Evolutionary conservation across 2,113 vertebrate species (phyloP), one percentile per base, ranked within the genome.

Genomic region (Syngnathus scovelli): DNA sequence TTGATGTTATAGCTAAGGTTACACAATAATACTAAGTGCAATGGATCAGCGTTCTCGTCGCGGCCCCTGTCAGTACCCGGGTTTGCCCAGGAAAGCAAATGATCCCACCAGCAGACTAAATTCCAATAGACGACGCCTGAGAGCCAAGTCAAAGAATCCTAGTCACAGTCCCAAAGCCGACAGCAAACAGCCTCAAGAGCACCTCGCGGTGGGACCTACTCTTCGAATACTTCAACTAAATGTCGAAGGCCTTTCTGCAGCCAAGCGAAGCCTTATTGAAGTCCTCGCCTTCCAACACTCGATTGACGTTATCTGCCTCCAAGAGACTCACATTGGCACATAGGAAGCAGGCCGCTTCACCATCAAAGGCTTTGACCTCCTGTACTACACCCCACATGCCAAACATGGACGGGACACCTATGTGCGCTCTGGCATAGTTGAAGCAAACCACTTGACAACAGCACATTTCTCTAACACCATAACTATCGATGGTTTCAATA

Each of bases 381-480:
- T 56, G 23, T 56, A 23, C 54, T 56, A 56, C 12, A 36, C 13
- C 9, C 23, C 55, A 9, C 27, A 58, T 16, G 55, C 55, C 55
- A 58, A 37, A 58, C 33, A 58, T 33, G 5, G 27, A 58, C 27
- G n/a, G 15, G 55, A 13, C 55, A 58, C 55, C 27, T 36, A 58
- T 37, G 55, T 58, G 13, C 23, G 33, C 1, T 36, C 13, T 58
- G 15, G 37, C 11, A 36, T 33, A 36, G 55, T 5, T 16, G 27
- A 58, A 33, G 55, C 13, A 58, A 58, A 58, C 52, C 21, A 55
- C 52, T n/a, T 54, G 51, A 54, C 18, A 54, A n/a, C 55, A 56
- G 33, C 23, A 23, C 21, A 56, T 13, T 56, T 27, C 55, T 56
- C 55, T 5, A 12, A 56, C 11, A 27, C 55, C 55, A 56, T 56